These are phyloP conservation scores for Physocephala rufipes DNA, from an alignment of 2,888 invertebrate genomes.

Conservation along the genomic window DNA sequence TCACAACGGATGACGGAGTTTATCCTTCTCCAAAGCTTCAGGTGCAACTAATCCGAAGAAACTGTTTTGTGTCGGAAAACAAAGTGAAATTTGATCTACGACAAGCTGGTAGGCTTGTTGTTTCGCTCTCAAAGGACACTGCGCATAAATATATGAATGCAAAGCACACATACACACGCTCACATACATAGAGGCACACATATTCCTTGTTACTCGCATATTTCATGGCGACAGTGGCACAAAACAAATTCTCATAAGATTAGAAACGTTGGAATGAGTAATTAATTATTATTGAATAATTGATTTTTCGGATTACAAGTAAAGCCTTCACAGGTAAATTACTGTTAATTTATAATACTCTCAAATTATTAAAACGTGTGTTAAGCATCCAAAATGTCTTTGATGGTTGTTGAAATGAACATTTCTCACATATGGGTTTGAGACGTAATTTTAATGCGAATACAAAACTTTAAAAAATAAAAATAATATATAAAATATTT, in stretches of 20 bases:
- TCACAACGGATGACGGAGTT: too few species aligned
- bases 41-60: conserved; percentile 8
- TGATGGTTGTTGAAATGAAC: too few species aligned
- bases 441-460: too few species aligned
- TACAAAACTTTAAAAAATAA: too few species aligned
- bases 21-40: conserved; percentile 9
- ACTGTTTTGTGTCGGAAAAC: conserved; percentile 32
- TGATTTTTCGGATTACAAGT: conserved; percentile 32
- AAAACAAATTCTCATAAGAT: conserved; percentile 1
- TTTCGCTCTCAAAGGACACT: conserved; percentile 22
- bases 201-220: too few species aligned
- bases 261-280: conserved; percentile 24
- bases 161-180: conserved; percentile 27
- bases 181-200: conserved; percentile 29
- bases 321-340: neutral
- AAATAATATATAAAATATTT: too few species aligned
- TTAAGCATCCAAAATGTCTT: too few species aligned
- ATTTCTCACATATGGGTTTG: too few species aligned
- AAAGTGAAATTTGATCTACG: neutral
- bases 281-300: conserved; percentile 40
- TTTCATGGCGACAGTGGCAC: too few species aligned
- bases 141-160: conserved; percentile 25
- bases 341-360: too few species aligned
- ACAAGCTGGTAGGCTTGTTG: neutral
- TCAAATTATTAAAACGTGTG: too few species aligned